phyloP scores from a whole-genome alignment of 2,797 vertebrate species.

The Streptopelia turtur region DNA sequence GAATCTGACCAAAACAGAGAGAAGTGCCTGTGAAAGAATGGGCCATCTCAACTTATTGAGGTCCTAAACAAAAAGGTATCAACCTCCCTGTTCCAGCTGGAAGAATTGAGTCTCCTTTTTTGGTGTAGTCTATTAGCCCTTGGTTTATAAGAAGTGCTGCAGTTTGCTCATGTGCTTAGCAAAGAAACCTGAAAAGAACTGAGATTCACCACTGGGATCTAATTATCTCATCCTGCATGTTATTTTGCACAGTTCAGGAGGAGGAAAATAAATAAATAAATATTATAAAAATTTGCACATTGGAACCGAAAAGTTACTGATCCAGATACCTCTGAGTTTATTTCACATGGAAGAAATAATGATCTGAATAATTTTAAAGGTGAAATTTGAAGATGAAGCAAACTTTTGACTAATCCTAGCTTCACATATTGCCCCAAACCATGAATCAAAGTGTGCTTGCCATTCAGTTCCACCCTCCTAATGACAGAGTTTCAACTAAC shows the following conservation, averaged over 20 bases:
- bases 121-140: neutral
- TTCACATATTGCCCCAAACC: neutral
- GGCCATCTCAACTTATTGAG: neutral
- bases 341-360: neutral
- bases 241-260: neutral
- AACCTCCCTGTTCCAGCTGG: neutral
- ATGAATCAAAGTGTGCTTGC: neutral
- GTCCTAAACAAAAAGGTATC: neutral
- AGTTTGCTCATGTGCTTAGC: neutral
- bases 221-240: neutral
- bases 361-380: neutral
- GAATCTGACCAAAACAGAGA: neutral
- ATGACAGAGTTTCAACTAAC: neutral
- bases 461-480: neutral
- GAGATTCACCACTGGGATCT: neutral
- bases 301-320: constrained; percentile 1
- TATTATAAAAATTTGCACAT: neutral
- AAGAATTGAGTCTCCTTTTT: neutral
- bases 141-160: neutral
- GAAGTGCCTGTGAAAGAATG: neutral
- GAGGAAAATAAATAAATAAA: neutral
- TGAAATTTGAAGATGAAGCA: neutral
- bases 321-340: neutral
- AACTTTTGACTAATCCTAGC: neutral
- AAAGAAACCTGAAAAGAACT: constrained; percentile 10